Evolutionary conservation across 2,113 vertebrate species (phyloP).

Genomic region (Sorex araneus): DNA sequence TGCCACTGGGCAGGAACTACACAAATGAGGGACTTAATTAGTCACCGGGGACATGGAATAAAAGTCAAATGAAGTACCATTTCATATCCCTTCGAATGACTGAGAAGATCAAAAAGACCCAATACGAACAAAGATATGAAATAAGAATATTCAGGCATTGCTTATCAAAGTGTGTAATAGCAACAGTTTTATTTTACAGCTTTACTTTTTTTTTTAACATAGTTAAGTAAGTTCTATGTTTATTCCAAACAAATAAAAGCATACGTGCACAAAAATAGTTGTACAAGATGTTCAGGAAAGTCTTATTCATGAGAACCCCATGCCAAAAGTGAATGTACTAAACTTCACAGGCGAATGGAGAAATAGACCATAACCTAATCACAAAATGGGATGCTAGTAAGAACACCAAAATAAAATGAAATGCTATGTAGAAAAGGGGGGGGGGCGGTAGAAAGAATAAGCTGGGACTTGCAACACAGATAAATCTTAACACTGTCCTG

Average conservation of each 20-base stretch:
- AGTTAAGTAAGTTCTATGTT: background rate
- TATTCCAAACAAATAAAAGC: background rate
- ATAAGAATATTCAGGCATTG: background rate
- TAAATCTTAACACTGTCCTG: background rate
- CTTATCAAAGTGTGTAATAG: background rate
- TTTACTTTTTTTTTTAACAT: background rate
- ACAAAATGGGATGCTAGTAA: background rate
- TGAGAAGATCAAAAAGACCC: background rate
- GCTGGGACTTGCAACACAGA: background rate
- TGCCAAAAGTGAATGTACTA: background rate
- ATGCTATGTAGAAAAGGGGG: background rate
- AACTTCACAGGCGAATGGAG: background rate
- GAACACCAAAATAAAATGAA: background rate
- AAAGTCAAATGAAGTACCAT: background rate
- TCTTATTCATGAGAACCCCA: background rate
- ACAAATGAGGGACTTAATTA: background rate
- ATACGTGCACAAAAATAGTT: background rate
- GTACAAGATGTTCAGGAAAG: background rate
- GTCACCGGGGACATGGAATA: background rate
- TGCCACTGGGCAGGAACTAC: background rate
- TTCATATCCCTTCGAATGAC: background rate
- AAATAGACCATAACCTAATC: background rate
- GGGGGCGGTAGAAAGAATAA: background rate
- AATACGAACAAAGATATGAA: background rate
- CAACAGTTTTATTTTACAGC: background rate